phyloP scores from a whole-genome alignment of 53 echinoderm and acorn worm species.

The Holothuria leucospilota region DNA sequence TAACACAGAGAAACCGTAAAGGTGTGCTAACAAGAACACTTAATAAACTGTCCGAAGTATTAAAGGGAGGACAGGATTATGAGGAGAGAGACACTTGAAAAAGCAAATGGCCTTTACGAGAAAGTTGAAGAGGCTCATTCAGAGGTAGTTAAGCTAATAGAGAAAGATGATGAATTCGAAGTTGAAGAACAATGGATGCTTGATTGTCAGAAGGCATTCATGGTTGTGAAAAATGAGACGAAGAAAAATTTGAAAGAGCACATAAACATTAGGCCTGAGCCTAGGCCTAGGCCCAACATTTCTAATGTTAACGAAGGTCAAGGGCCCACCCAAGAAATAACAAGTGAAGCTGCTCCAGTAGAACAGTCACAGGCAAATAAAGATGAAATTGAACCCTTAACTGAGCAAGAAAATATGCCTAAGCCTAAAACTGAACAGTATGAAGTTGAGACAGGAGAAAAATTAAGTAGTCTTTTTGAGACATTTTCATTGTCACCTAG shows the following conservation, averaged over 20 bases:
- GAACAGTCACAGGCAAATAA: background rate
- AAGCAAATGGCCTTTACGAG: background rate
- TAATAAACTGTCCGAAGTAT: background rate
- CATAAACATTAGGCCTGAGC: too few species aligned
- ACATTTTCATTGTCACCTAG: slow-evolving; percentile 39
- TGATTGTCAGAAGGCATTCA: slow-evolving; percentile 15
- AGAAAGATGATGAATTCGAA: slow-evolving; percentile 44
- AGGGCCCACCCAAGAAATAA: background rate
- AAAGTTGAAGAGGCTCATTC: slow-evolving; percentile 44
- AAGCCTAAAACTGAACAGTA: background rate
- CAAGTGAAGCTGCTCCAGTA: background rate
- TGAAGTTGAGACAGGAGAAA: background rate
- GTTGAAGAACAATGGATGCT: slow-evolving; percentile 45
- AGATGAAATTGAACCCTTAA: background rate
- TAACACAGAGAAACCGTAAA: background rate
- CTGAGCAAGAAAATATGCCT: too few species aligned
- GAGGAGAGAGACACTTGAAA: background rate
- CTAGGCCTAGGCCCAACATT: too few species aligned
- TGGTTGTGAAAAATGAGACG: background rate
- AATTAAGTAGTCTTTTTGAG: slow-evolving; percentile 20
- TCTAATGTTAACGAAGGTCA: too few species aligned
- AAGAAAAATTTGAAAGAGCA: background rate
- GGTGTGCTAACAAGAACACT: background rate
- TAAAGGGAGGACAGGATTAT: background rate
- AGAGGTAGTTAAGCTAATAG: slow-evolving; percentile 27